These are phyloP conservation scores for Poeciliopsis paucimaculata DNA, from an alignment of 2,797 vertebrate species.

Conservation along the genomic window DNA sequence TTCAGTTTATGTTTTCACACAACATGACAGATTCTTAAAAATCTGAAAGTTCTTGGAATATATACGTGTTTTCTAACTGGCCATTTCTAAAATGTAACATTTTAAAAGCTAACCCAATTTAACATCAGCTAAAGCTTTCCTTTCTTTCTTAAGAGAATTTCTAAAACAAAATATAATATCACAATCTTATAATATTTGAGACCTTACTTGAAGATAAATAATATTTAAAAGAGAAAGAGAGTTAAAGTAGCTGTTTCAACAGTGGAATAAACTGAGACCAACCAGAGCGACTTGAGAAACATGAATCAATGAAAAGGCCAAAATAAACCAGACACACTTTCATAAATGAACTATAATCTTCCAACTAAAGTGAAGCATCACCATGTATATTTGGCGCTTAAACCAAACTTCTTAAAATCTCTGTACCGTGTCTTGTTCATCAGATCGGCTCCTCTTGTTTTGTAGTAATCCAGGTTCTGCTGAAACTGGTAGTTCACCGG, in stretches of 20 bases:
- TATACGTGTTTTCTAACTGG: too few relatives aligned
- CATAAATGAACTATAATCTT: background rate
- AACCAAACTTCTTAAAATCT: background rate
- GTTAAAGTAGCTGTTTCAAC: background rate
- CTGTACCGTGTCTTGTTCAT: conserved; percentile 93
- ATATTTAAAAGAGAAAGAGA: background rate
- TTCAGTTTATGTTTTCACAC: background rate
- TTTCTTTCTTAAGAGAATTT: too few relatives aligned
- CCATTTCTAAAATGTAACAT: too few relatives aligned
- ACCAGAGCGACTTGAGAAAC: too few relatives aligned
- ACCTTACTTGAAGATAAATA: background rate
- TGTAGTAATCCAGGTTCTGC: conserved; percentile 98
- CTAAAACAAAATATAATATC: too few relatives aligned
- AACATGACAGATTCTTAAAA: too few relatives aligned
- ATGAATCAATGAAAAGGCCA: background rate
- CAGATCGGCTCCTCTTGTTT: conserved; percentile 92
- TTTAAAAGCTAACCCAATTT: too few relatives aligned
- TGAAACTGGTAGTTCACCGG: conserved; percentile 96
- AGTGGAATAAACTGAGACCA: background rate
- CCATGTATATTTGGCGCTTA: background rate
- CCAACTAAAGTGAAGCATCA: background rate
- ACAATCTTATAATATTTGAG: background rate
- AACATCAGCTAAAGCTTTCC: too few relatives aligned
- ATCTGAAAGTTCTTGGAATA: too few relatives aligned
- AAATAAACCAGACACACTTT: background rate